Conservation (phyloP, 2,888 invertebrate species). For the Plemyria rubiginata region DNA sequence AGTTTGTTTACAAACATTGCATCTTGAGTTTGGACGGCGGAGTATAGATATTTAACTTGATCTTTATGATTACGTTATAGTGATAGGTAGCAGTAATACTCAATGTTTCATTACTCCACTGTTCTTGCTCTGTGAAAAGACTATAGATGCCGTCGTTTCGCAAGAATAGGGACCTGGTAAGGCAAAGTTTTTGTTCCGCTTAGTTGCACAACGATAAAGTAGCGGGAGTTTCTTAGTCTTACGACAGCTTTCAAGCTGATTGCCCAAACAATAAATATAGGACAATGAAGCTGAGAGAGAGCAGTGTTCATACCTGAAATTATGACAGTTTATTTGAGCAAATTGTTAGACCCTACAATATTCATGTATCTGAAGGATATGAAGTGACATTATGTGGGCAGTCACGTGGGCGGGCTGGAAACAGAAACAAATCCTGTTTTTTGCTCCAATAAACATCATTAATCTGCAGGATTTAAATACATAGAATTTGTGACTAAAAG, state of each 20-base stretch:
- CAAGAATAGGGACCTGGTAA: conserved; percentile 21
- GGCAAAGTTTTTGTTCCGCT: conserved; percentile 39
- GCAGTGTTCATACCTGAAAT: conserved; percentile 33
- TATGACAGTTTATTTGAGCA: not conserved
- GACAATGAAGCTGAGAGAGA: conserved; percentile 49
- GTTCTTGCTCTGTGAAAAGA: not conserved
- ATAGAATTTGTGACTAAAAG: not conserved
- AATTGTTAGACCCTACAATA: not conserved
- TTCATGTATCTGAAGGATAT: too few relatives aligned
- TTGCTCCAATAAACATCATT: not conserved
- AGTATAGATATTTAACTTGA: too few relatives aligned
- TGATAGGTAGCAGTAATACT: not conserved
- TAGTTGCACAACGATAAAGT: conserved; percentile 36
- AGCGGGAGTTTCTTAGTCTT: conserved; percentile 38
- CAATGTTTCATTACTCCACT: not conserved
- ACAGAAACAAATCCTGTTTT: too few relatives aligned
- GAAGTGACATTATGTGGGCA: too few relatives aligned
- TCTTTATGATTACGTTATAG: too few relatives aligned
- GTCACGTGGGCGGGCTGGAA: too few relatives aligned
- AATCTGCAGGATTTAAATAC: not conserved
- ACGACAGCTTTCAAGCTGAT: conserved; percentile 70
- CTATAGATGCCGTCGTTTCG: not conserved
- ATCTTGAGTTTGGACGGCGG: too few relatives aligned
- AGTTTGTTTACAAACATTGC: too few relatives aligned
- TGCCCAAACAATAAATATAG: conserved; percentile 71